Evolutionary conservation across 1,140 invertebrate genomes (phyloP), one percentile per base, ranked within the genome.

Genomic region (Camponotus pennsylvanicus): DNA sequence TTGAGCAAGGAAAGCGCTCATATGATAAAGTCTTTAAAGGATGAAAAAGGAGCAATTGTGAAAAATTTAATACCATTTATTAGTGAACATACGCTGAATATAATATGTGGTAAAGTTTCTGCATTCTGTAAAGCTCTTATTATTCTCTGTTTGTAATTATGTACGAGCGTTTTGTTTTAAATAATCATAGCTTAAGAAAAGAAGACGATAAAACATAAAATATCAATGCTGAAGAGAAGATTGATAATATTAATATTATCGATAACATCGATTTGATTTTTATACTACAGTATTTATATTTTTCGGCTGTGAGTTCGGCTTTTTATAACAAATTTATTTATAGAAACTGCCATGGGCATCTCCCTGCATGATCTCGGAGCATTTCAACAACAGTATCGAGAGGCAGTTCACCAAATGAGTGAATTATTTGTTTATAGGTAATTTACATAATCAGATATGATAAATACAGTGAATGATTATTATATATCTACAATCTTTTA

Each of bases 331-430:
- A 37, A 66, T 80, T 2, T 79, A 69, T 78, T 90, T 93, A 8
- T 86, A 97, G 97, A 98, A 94, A 97, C 97, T 71, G 97, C 97
- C 18, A 98, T 98, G 97, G 98, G 98, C 1, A 96, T 96, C 40
- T 96, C 96, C 83, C 95, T 98, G 57, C 95, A 97, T 27, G 27
- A 27, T 27, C 1, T 27, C 27, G 27, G 27, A 92, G 96, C 96
- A 45, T 37, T 18, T 32, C 93, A 95, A 9, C 95, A 97, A 34
- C 96, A 96, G 40, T 96, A 97, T 84, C 97, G 97, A 91, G 95
- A 96, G 3, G 94, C 95, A 1, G 95, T 96, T 5, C 87, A 95
- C 73, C 85, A 94, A 89, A 91, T 95, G 92, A 90, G 91, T 0
- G 3, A 66, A 0, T 8, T 80, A 21, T 0, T 86, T 0, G 21